These are phyloP conservation scores for Otis tarda DNA, from an alignment of 2,113 vertebrate species.

Conservation along the genomic window DNA sequence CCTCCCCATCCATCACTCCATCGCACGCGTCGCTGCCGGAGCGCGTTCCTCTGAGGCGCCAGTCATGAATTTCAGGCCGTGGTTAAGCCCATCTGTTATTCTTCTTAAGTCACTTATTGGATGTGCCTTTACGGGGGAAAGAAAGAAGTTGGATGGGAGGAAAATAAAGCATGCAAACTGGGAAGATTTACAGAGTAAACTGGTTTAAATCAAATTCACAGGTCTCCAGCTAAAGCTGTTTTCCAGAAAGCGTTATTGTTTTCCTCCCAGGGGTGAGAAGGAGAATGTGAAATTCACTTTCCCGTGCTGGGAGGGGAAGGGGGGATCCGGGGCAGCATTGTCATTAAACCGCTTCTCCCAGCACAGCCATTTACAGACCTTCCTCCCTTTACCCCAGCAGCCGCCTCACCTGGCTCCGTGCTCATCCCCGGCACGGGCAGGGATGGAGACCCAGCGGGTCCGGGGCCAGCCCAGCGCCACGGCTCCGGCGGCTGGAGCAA, in stretches of 20 bases:
- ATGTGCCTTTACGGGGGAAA: background rate
- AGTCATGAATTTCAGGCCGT: background rate
- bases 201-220: slow-evolving; percentile 6
- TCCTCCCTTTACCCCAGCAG: background rate
- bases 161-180: slow-evolving; percentile 10
- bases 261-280: background rate
- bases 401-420: rapidly evolving
- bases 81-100: background rate
- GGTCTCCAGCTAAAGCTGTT: background rate
- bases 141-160: background rate
- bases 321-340: background rate
- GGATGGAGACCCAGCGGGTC: rapidly evolving
- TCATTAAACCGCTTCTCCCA: background rate
- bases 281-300: background rate
- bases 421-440: background rate
- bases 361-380: background rate
- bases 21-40: background rate
- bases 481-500: rapidly evolving
- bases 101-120: background rate
- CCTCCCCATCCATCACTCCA: background rate
- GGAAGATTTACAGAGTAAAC: background rate
- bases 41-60: background rate
- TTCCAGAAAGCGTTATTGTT: background rate
- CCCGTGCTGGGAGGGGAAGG: background rate
- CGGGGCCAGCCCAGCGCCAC: background rate